Conservation (phyloP, 2,888 invertebrate species). For the Aethes cnicana region DNA sequence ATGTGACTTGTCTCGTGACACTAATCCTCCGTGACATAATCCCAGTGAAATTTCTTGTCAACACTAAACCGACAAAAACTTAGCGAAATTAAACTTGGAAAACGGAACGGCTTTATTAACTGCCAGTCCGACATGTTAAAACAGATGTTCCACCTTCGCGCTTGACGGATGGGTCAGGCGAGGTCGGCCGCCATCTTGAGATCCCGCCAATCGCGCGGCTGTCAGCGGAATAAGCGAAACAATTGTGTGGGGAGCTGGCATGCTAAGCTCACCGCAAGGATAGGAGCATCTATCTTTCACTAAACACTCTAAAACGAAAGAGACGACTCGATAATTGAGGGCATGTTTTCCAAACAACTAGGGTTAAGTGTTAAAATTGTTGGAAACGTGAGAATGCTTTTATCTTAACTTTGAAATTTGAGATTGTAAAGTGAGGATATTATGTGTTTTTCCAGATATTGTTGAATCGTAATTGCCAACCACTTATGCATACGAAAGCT, state of each 20-base stretch:
- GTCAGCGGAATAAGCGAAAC: conserved; percentile 68
- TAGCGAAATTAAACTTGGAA: conserved; percentile 48
- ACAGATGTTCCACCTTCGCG: conserved; percentile 76
- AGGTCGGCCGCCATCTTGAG: conserved; percentile 75
- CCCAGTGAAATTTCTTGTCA: conserved; percentile 23
- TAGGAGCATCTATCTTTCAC: background rate
- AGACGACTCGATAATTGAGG: too few species aligned
- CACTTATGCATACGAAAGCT: background rate
- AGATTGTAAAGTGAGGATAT: conserved; percentile 37
- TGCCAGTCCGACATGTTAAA: conserved; percentile 71
- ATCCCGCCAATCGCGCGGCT: conserved; percentile 69
- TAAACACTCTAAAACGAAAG: background rate
- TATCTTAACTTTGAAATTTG: conserved; percentile 49
- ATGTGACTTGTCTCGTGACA: conserved; percentile 6
- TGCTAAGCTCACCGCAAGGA: conserved; percentile 11
- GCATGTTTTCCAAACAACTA: conserved; percentile 52
- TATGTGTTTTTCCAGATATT: conserved; percentile 1
- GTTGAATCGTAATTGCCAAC: background rate
- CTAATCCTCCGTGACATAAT: conserved; percentile 22
- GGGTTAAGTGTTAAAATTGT: conserved; percentile 50
- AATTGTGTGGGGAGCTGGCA: conserved; percentile 51
- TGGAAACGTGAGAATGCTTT: conserved; percentile 32
- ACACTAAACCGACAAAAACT: conserved; percentile 25
- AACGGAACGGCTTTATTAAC: conserved; percentile 65
- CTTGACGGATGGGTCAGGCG: conserved; percentile 77